These are phyloP conservation scores for Drosophila neotestacea DNA, from an alignment of 2,888 invertebrate species.

Conservation along the genomic window DNA sequence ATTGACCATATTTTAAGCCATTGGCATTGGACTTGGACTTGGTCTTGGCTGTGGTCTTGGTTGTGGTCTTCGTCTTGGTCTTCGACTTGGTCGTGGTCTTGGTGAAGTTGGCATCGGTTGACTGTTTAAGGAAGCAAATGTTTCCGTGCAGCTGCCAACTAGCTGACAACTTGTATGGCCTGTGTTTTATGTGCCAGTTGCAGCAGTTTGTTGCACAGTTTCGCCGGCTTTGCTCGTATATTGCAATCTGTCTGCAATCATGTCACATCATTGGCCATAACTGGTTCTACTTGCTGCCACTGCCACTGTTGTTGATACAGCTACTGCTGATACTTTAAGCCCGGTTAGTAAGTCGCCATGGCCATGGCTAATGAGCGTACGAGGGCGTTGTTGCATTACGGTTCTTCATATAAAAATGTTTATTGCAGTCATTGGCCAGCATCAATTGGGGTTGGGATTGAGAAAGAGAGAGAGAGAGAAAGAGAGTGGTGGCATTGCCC, in stretches of 20 bases:
- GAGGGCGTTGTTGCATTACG: conserved; percentile 65
- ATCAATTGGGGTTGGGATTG: neutral
- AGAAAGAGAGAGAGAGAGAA: neutral
- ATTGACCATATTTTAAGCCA: conserved; percentile 79
- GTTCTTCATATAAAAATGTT: conserved; percentile 59
- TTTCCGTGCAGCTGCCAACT: conserved; percentile 80
- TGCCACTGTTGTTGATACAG: conserved; percentile 8
- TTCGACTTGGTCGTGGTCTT: conserved; percentile 5
- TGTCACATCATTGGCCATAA: conserved; percentile 78
- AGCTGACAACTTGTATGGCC: conserved; percentile 78
- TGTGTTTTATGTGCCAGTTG: conserved; percentile 75
- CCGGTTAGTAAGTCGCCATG: conserved; percentile 33
- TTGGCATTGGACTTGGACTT: conserved; percentile 56
- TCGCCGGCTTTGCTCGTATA: conserved; percentile 57
- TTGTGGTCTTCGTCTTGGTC: conserved; percentile 15
- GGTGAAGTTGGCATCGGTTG: conserved; percentile 27
- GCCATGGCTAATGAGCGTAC: conserved; percentile 69
- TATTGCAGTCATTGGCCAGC: conserved; percentile 43
- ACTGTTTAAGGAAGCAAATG: conserved; percentile 79
- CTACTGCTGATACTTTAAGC: conserved; percentile 23
- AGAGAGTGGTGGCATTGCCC: conserved; percentile 3
- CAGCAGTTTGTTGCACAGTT: conserved; percentile 58
- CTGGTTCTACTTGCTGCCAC: conserved; percentile 57
- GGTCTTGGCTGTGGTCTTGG: conserved; percentile 25
- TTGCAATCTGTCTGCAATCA: conserved; percentile 81